Evolutionary conservation across 2,888 invertebrate species (phyloP), one percentile per base, ranked within the genome.

Genomic region (Tipula confusa): DNA sequence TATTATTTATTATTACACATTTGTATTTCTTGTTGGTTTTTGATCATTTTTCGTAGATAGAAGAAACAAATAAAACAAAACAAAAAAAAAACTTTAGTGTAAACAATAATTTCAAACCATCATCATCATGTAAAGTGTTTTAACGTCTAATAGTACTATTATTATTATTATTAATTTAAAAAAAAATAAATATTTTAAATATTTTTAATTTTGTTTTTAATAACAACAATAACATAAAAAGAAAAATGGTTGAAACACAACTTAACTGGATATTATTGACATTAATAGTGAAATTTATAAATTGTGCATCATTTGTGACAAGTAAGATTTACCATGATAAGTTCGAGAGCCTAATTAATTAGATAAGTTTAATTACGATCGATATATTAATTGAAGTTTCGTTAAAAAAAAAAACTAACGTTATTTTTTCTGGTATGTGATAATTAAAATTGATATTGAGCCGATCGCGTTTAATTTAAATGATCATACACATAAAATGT

Each of bases 251-350:
- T 9, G 64, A 64, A 9, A 24, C 11, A 43, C 9, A 43, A 64
- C 7, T 64, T 24, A 64, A 24, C 1, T 64, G 7, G 64, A 64
- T 64, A 64, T 18, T 64, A 24, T 24, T 64, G 64, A 24, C 24
- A 64, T 64, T 64, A 24, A 24, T 64, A 64, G 24, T 64, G 64
- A 64, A 64, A 24, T 24, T 64, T 24, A 64, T 64, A 24, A 64
- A 64, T 64, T 64, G 64, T 64, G 64, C 64, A 18, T 64, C 64
- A 64, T 64, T 64, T 64, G 64, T 64, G 18, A 64, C 64, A 64
- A 64, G 64, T 64, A 64, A 64, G 64, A 43, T 15, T 15, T 15
- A 43, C n/a, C 2, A 15, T 43, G 1, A 36, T 36, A 36, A 6
- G 33, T 33, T 33, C 4, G 9, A 36, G 9, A 36, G 6, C 64